phyloP scores from a whole-genome alignment of 1,140 invertebrate species.

The Tetramorium simillimum region DNA sequence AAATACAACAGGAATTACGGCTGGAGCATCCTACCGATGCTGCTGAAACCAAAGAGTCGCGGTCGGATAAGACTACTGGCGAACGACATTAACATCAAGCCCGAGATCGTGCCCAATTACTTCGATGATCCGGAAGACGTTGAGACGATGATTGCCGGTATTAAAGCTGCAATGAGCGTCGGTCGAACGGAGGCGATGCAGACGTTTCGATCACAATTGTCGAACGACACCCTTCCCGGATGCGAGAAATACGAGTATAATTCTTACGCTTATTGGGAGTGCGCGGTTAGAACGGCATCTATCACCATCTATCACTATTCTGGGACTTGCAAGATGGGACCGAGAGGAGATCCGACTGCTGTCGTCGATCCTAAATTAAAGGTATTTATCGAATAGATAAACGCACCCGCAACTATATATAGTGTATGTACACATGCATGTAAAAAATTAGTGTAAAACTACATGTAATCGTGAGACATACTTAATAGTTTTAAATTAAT shows the following conservation, averaged over 20 bases:
- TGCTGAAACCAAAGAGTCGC: constrained; percentile 90
- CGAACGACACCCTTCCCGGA: constrained; percentile 87
- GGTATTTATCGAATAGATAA: constrained; percentile 52
- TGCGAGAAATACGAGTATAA: constrained; percentile 88
- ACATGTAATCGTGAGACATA: too few species aligned
- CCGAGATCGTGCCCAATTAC: constrained; percentile 94
- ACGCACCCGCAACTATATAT: too few species aligned
- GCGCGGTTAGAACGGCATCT: constrained; percentile 89
- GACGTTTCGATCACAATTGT: constrained; percentile 87
- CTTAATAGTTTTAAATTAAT: too few species aligned
- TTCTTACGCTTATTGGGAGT: constrained; percentile 91
- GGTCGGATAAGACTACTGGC: constrained; percentile 89
- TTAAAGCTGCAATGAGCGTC: constrained; percentile 87
- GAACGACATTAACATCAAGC: constrained; percentile 90
- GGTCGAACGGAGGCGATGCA: constrained; percentile 87
- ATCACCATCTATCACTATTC: constrained; percentile 92
- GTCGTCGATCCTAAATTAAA: constrained; percentile 90
- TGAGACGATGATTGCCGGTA: constrained; percentile 88
- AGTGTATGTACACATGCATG: too few species aligned
- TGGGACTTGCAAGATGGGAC: constrained; percentile 95
- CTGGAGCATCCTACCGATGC: constrained; percentile 89
- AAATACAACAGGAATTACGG: constrained; percentile 84
- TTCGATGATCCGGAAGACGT: constrained; percentile 89
- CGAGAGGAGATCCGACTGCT: constrained; percentile 87
- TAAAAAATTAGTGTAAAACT: too few species aligned